These are phyloP conservation scores for Temnothorax ravouxi DNA, from an alignment of 2,888 invertebrate species.

Conservation along the genomic window DNA sequence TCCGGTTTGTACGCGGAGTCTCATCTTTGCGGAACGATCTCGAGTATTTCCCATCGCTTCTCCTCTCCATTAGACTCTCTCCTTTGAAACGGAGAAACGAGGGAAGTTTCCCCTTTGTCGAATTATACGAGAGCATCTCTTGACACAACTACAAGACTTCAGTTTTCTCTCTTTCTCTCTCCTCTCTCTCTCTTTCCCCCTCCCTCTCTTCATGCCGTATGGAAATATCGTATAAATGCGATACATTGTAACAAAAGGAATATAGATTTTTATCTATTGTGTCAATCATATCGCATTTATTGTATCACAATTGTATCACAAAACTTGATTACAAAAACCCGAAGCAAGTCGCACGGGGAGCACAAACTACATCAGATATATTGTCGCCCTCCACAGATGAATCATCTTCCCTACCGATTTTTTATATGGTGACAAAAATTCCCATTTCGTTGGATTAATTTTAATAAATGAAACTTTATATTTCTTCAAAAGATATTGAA, in stretches of 20 bases:
- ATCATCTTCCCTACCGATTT: background rate
- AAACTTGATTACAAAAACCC: background rate
- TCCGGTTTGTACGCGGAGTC: slow-evolving; percentile 63
- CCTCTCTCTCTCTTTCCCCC: background rate
- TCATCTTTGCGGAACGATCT: slow-evolving; percentile 67
- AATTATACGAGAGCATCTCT: slow-evolving; percentile 71
- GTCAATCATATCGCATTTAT: background rate
- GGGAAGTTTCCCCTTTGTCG: slow-evolving; percentile 65
- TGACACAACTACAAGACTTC: slow-evolving; percentile 55
- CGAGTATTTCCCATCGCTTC: slow-evolving; percentile 65
- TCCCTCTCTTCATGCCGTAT: background rate
- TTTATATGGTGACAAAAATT: background rate
- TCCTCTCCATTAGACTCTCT: slow-evolving; percentile 66
- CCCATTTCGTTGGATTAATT: background rate
- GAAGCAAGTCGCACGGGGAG: background rate
- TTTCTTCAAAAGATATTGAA: slow-evolving; percentile 12
- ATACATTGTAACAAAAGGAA: background rate
- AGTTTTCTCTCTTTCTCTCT: background rate
- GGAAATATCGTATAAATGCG: background rate
- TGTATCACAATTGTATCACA: background rate
- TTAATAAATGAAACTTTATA: slow-evolving; percentile 26
- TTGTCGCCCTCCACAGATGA: background rate
- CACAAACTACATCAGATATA: background rate
- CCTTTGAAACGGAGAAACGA: slow-evolving; percentile 54
- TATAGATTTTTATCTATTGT: background rate